Evolutionary conservation across 2,888 invertebrate species (phyloP).

Genomic region (Drosophila nigricruria): DNA sequence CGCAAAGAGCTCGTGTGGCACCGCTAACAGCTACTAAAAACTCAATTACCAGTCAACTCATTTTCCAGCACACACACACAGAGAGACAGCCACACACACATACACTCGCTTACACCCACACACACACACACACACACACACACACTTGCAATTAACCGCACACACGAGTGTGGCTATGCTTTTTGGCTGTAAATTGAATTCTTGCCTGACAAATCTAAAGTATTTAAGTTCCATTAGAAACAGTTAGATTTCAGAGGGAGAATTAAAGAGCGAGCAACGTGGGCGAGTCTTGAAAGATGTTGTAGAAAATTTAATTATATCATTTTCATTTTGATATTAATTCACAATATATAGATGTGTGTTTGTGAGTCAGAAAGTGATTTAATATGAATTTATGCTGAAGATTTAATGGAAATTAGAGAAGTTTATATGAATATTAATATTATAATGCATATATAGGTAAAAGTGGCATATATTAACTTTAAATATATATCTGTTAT

Average conservation of each 20-base stretch:
- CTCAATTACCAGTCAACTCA: conserved; percentile 70
- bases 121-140: conserved; percentile 3
- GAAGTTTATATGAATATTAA: too few relatives aligned
- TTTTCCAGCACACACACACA: conserved; percentile 36
- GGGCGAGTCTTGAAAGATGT: neutral
- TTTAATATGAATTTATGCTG: neutral
- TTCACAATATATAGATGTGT: neutral
- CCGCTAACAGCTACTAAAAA: conserved; percentile 78
- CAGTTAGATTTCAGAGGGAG: conserved; percentile 1
- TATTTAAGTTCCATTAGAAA: conserved; percentile 34
- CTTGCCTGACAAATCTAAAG: conserved; percentile 35
- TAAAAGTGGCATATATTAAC: too few relatives aligned
- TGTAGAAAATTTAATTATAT: neutral
- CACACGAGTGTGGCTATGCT: conserved; percentile 12
- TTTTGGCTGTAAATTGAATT: conserved; percentile 45
- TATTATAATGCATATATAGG: too few relatives aligned
- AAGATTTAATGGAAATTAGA: too few relatives aligned
- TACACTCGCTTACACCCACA: conserved; percentile 15
- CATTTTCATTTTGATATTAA: conserved; percentile 2
- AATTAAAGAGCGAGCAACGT: neutral
- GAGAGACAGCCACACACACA: neutral
- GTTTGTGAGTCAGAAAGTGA: neutral
- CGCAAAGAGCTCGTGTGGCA: conserved; percentile 59
- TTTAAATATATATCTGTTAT: too few relatives aligned
- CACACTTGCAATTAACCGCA: conserved; percentile 11